phyloP scores from a whole-genome alignment of 2,888 invertebrate genomes.

The Epirrhoe alternata region DNA sequence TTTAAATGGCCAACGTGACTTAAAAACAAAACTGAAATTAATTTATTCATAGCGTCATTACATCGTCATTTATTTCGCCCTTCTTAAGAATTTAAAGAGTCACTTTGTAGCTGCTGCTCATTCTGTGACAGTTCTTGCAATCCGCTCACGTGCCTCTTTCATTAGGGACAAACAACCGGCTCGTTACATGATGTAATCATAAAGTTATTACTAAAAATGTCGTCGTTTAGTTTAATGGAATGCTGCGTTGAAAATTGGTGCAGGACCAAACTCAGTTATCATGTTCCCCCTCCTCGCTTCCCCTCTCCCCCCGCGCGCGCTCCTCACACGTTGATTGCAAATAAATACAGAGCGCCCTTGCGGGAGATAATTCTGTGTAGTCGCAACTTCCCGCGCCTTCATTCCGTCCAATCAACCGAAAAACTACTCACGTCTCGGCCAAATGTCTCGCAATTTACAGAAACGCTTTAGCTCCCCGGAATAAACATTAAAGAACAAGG shows the following conservation, averaged over 20 bases:
- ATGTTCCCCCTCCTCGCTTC: constrained; percentile 11
- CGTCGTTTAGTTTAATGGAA: constrained; percentile 21
- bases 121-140: constrained; percentile 14
- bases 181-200: constrained; percentile 20
- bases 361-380: constrained; percentile 48
- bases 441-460: constrained; percentile 15
- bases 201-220: constrained; percentile 24
- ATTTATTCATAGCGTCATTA: constrained; percentile 39
- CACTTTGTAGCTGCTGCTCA: constrained; percentile 1
- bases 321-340: constrained; percentile 49
- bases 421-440: constrained; percentile 19
- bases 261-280: constrained; percentile 30
- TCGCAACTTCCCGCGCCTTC: constrained; percentile 43
- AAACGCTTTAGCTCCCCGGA: constrained; percentile 6
- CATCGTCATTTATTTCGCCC: constrained; percentile 23
- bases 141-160: constrained; percentile 19
- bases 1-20: constrained; percentile 30
- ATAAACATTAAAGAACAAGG: constrained; percentile 19
- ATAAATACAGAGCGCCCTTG: constrained; percentile 51
- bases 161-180: constrained; percentile 16
- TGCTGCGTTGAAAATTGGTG: constrained; percentile 32
- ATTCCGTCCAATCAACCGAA: constrained; percentile 24
- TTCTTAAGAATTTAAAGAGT: constrained; percentile 13
- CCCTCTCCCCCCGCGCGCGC: constrained; percentile 6
- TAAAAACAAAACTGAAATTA: constrained; percentile 34